Evolutionary conservation across 2,888 invertebrate genomes (phyloP), one percentile per base, ranked within the genome.

Genomic region (Hypomecis punctinalis): DNA sequence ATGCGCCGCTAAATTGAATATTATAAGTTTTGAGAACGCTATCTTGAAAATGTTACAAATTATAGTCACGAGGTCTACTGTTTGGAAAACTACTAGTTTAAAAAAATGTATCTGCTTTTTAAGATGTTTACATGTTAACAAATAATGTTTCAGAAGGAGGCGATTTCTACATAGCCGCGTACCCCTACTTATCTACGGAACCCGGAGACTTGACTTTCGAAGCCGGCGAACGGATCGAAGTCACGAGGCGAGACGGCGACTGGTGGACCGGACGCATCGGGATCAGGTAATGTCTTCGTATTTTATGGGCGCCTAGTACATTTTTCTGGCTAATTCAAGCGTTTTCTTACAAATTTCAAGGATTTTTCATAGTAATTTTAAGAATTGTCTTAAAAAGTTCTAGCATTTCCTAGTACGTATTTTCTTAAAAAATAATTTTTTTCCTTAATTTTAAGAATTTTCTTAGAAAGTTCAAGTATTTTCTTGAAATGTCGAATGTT

Each of bases 191-290:
- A 61, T 98, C 98, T 0, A 91, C 94, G 6, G 99, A 99, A 87
- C 94, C 96, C 0, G 99, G 98, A 0, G 99, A 99, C 93, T 93
- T 99, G 66, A 96, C 94, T 65, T 99, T 99, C 88, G 96, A 96
- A 73, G 95, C 95, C 0, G 96, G 98, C 0, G 99, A 99, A 86
- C 93, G 96, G 75, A 96, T 99, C 64, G 94, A 95, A 74, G 98
- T 99, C 0, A 94, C 95, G 45, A 96, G 98, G 69, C 96, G 97
- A 69, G 98, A 99, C 67, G 99, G 98, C 0, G 99, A 99, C 83
- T 99, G 99, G 99, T 99, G 99, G 99, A 99, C 99, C 5, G 99
- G 99, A 37, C 95, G 96, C 71, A 95, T 98, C 73, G 97, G 96
- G 94, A 95, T 76, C 87, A 87, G 88, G 91, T 94, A 6, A 61